Evolutionary conservation across 2,797 vertebrate species (phyloP).

Genomic region (Champsocephalus gunnari): DNA sequence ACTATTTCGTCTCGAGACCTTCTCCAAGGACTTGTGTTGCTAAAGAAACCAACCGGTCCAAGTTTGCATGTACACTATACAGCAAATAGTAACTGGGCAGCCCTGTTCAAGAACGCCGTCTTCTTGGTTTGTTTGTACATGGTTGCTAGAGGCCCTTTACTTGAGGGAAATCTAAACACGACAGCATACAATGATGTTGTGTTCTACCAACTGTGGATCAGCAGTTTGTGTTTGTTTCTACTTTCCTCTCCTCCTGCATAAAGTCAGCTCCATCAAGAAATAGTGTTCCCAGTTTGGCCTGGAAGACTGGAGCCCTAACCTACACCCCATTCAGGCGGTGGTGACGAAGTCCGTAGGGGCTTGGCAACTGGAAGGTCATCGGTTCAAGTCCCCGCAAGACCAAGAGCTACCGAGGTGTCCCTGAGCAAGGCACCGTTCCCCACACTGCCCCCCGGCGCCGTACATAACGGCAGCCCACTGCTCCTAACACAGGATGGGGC

Average conservation of each 20-base stretch:
- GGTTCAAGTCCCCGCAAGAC: too few species aligned
- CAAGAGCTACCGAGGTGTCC: too few species aligned
- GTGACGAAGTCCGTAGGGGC: too few species aligned
- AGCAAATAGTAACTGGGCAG: neutral
- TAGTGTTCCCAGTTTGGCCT: neutral
- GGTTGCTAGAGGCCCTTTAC: neutral
- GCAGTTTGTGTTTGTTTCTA: neutral
- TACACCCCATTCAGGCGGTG: neutral
- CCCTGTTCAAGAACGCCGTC: constrained; percentile 6
- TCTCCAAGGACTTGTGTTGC: constrained; percentile 29
- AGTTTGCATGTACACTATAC: constrained; percentile 22
- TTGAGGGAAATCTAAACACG: neutral
- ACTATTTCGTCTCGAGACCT: constrained; percentile 13
- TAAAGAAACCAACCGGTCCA: constrained; percentile 32
- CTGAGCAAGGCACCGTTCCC: too few species aligned
- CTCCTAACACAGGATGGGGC: too few species aligned
- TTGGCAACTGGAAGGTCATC: too few species aligned
- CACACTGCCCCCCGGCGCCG: too few species aligned
- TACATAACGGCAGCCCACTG: too few species aligned
- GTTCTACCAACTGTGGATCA: neutral
- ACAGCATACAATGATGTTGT: neutral
- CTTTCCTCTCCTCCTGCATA: too few species aligned
- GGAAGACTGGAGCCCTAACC: neutral
- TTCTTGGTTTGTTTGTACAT: neutral
- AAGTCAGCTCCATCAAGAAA: neutral